These are phyloP conservation scores for Ceratosolen solmsi DNA, from an alignment of 1,140 invertebrate genomes.

Conservation along the genomic window DNA sequence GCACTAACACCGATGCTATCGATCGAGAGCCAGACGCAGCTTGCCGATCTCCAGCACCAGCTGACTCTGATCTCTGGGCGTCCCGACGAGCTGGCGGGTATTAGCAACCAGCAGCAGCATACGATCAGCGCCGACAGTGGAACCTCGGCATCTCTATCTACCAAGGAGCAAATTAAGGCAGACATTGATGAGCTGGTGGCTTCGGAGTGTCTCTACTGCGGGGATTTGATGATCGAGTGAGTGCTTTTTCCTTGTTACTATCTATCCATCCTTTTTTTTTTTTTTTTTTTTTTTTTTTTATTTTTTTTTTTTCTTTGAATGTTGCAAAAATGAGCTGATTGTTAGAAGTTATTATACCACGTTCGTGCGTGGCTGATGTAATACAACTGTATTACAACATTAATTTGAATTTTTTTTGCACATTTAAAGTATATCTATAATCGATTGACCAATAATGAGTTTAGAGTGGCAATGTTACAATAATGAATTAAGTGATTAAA, in stretches of 20 bases:
- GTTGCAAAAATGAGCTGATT: not conserved
- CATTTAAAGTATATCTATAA: too few species aligned
- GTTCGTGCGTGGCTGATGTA: too few species aligned
- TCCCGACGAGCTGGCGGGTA: conserved; percentile 66
- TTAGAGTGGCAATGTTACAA: too few species aligned
- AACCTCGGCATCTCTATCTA: conserved; percentile 74
- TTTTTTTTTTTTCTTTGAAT: not conserved
- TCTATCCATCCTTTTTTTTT: not conserved
- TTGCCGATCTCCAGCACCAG: conserved; percentile 79
- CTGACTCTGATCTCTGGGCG: conserved; percentile 74
- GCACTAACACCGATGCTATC: conserved; percentile 84
- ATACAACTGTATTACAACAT: too few species aligned
- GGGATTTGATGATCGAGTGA: conserved; percentile 90
- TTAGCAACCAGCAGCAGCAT: conserved; percentile 54
- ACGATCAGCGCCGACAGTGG: conserved; percentile 71
- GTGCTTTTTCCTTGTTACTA: conserved; percentile 43
- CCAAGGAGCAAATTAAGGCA: conserved; percentile 81
- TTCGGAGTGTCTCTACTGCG: conserved; percentile 94
- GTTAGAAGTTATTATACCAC: not conserved
- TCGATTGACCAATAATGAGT: too few species aligned
- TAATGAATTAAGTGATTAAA: too few species aligned
- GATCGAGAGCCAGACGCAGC: conserved; percentile 76
- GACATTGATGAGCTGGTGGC: conserved; percentile 93
- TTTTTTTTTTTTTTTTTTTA: not conserved
- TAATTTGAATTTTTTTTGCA: too few species aligned